Evolutionary conservation across 2,797 vertebrate genomes (phyloP), one percentile per base, ranked within the genome.

Genomic region (Syngnathus acus): DNA sequence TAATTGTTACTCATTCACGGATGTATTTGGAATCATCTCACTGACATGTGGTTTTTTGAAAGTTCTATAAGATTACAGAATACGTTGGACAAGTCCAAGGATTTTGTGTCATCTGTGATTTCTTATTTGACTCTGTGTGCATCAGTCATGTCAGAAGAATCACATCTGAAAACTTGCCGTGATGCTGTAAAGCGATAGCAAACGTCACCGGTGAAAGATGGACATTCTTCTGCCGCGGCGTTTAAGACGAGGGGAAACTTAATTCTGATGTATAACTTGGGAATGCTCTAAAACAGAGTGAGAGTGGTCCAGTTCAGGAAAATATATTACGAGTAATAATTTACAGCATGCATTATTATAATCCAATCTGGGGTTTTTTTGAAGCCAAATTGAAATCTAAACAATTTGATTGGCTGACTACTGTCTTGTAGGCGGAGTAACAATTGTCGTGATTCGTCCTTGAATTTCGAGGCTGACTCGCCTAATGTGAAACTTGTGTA

Each of bases 181-280:
- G 14, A 32, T 39, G 2, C 6, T 45, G 13, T 45, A 63, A 47
- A 9, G 43, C 63, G 23, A 72, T 68, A 54, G 53, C 72, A 74
- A 69, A 72, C 75, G 65, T 78, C 68, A 71, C 10, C 9, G 17
- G 39, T 61, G 39, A 61, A 42, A 45, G 43, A 32, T 32, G 53
- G 10, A 55, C 54, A 16, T 6, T 2, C 17, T 50, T 50, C 7
- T n/a, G 48, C 19, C 48, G 17, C 48, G 8, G 16, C 19, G 48
- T 50, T 50, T n/a, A 50, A 50, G 19, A 50, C 7, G 48, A 8
- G 19, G 6, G 6, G 6, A 50, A 50, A n/a, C 48, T 8, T 19
- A 6, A 50, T 50, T 32, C 32, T 55, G 54, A 55, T 13, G 53
- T 11, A 32, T 55, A 55, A 6, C 13, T 32, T 55, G 54, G 26